phyloP scores from a whole-genome alignment of 2,113 vertebrate species.

The Nothobranchius kuhntae region DNA sequence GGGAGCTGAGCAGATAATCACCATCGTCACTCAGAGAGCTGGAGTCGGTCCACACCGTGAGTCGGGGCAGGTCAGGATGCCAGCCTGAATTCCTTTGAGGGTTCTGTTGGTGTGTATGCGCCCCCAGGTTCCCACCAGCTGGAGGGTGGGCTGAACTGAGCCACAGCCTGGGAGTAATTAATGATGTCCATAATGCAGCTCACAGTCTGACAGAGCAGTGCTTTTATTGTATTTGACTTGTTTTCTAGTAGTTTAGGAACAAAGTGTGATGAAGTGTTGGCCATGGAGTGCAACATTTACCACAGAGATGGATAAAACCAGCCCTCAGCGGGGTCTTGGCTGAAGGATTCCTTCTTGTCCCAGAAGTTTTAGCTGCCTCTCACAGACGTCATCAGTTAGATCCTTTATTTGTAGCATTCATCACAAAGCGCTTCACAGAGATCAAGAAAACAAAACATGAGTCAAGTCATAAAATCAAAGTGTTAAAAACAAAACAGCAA shows the following conservation, averaged over 20 bases:
- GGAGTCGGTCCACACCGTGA: constrained; percentile 40
- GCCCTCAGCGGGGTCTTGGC: not conserved
- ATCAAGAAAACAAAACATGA: too few relatives aligned
- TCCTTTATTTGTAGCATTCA: not conserved
- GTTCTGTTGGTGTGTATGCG: constrained; percentile 19
- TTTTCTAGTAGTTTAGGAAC: constrained; percentile 1
- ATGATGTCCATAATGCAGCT: constrained; percentile 25
- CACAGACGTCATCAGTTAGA: not conserved
- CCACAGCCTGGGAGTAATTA: constrained; percentile 40
- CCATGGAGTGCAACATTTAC: not conserved
- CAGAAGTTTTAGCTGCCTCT: not conserved
- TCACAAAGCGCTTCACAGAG: too few relatives aligned
- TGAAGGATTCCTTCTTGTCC: not conserved
- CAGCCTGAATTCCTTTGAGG: constrained; percentile 47
- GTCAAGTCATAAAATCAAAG: too few relatives aligned
- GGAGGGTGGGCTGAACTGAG: constrained; percentile 6
- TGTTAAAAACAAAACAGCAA: too few relatives aligned
- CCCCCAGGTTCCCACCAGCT: constrained; percentile 27
- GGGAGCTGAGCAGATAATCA: constrained; percentile 38
- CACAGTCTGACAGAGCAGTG: not conserved
- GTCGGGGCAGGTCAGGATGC: constrained; percentile 51
- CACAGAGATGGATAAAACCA: not conserved
- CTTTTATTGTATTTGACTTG: not conserved
- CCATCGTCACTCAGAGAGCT: constrained; percentile 48
- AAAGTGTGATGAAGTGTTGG: not conserved